Evolutionary conservation across 2,888 invertebrate species (phyloP).

Genomic region (Gortyna flavago): DNA sequence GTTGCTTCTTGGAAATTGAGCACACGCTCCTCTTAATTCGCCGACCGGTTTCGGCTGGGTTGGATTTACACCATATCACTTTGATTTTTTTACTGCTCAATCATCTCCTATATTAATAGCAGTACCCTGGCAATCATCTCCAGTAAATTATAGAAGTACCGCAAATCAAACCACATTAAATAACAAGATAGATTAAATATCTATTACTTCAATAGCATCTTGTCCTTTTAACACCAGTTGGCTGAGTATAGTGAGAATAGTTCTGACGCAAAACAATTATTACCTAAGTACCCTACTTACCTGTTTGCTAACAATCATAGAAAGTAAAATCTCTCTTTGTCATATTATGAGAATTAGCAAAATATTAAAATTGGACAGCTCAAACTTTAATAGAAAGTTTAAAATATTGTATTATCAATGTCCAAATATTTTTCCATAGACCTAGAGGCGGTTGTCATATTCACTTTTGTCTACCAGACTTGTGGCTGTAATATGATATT

Average conservation of each 20-base stretch:
- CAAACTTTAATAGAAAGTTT: conserved; percentile 27
- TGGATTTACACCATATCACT: conserved; percentile 56
- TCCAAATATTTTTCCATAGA: neutral
- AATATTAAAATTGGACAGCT: conserved; percentile 16
- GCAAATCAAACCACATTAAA: conserved; percentile 38
- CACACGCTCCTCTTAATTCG: conserved; percentile 69
- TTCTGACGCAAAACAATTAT: conserved; percentile 1
- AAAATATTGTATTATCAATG: conserved; percentile 1
- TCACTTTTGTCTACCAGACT: neutral
- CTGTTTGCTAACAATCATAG: conserved; percentile 19
- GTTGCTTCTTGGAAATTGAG: conserved; percentile 71
- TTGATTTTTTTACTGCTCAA: conserved; percentile 62
- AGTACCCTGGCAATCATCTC: conserved; percentile 37
- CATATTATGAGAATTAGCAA: conserved; percentile 3
- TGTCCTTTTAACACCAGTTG: conserved; percentile 22
- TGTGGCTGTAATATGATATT: neutral
- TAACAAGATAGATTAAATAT: conserved; percentile 39
- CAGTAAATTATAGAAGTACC: conserved; percentile 53
- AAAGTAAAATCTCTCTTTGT: conserved; percentile 39
- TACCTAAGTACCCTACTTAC: neutral
- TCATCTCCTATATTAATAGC: conserved; percentile 60
- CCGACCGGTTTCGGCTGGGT: conserved; percentile 73
- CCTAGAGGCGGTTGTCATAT: neutral
- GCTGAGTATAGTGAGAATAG: neutral
- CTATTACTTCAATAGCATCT: conserved; percentile 18